Evolutionary conservation across 2,888 invertebrate genomes (phyloP), one percentile per base, ranked within the genome.

Genomic region (Spisula subtruncata): DNA sequence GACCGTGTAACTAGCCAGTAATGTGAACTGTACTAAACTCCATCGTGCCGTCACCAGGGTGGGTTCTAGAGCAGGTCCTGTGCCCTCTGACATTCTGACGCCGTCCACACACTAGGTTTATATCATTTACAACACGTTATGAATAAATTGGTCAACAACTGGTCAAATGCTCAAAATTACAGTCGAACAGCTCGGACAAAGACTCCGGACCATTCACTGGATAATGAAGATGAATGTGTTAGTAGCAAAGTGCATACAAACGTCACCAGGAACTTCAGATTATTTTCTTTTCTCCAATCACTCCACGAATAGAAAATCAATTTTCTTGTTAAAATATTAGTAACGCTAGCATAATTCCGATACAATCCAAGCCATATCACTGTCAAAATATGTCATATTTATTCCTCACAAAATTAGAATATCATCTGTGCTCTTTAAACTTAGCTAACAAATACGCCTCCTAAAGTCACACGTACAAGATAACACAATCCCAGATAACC

Each of bases 11-110:
- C 93, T 91, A 75, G 95, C 95, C 66, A 96, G 86, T 20, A 95
- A 91, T 12, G 93, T 93, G 66, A 95, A 94, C 93, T 96, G 95
- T 29, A 96, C 91, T 56, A 95, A 91, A 88, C 94, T 95, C 96
- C 96, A 96, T 85, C 93, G 86, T 16, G 92, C 80, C 4, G 54
- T 92, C 54, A 92, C 92, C 32, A 89, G 80, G 66, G 92, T 90
- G 12, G 91, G 85, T 48, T 92, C 92, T 4, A 87, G 32, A 29
- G 54, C 89, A 8, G 83, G 80, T 35, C 79, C 84, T 6, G 32
- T 81, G 56, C 66, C 81, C 80, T 92, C 92, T 12, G 90, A 81
- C 89, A 90, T 88, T 75, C 18, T 81, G 35, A 66, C 25, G 8
- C 4, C 8, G n/a, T n/a, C n/a, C n/a, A n/a, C 8, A 41, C 41